phyloP scores from a whole-genome alignment of 2,888 invertebrate species.

The Pheosia gnoma region DNA sequence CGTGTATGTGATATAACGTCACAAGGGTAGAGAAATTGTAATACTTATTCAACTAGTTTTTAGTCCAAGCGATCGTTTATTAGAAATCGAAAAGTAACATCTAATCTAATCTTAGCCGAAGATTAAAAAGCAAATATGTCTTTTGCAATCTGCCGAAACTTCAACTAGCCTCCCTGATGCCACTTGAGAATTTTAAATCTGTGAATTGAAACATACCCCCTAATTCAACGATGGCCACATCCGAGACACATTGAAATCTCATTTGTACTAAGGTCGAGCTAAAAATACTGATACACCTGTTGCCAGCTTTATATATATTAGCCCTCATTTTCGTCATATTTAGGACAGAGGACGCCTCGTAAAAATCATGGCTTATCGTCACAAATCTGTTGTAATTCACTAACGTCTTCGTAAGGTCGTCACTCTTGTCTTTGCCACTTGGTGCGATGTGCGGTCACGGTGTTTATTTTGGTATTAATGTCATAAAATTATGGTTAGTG shows the following conservation, averaged over 20 bases:
- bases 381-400: conserved; percentile 9
- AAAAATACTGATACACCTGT: conserved; percentile 14
- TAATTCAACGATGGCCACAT: not conserved
- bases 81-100: no score
- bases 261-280: conserved; percentile 11
- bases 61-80: no score
- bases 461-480: not conserved
- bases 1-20: no score
- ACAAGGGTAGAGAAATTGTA: no score
- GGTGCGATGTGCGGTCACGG: not conserved
- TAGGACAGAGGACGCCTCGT: conserved; percentile 8
- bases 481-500: no score
- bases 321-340: conserved; percentile 31
- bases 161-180: no score
- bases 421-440: not conserved
- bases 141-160: no score
- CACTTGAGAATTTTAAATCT: not conserved
- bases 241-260: conserved; percentile 16
- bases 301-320: conserved; percentile 28
- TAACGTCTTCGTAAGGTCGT: conserved; percentile 4
- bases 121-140: no score
- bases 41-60: no score
- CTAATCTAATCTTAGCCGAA: no score
- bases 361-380: conserved; percentile 13
- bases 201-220: not conserved